Base-by-base conservation (phyloP, 2,888 invertebrate species). In the Zygothrica quintamaculata region DNA sequence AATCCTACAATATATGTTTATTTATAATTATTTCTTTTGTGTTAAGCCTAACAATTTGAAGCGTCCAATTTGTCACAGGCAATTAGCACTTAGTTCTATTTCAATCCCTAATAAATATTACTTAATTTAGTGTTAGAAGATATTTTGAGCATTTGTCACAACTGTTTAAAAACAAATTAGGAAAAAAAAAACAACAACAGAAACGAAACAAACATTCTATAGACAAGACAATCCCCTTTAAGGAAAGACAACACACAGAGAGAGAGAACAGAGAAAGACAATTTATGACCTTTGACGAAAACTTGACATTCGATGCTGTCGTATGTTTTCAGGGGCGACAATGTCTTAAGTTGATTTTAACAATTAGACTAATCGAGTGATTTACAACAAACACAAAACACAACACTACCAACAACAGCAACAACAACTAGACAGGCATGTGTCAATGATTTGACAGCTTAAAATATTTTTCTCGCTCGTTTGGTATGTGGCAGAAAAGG, bases 331-430 rank as follows among this genome's bases (percentile, higher is more conserved):
- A 69, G 33, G 74, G 71, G 73, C 76, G 65, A 69, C 61, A 66
- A 62, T 73, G 55, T 46, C 42, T 46, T 55, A 44, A 77, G 76
- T 76, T 72, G 80, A 84, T 70, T 77, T 70, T 47, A 84, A 82
- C 86, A 84, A 84, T 84, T 85, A 85, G 80, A 85, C 82, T 84
- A 82, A 84, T 85, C 84, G 86, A 80, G 66, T 82, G 85, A 82
- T 82, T 82, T 82, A 75, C 82, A 79, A 58, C 65, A 78, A 74
- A 61, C 59, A 50, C 40, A 56, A 36, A 47, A 47, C 34, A 8
- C 33, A 34, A 33, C 29, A 46, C 31, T 22, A 59, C 34, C 33
- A 61, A n/a, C 53, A 46, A 48, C 53, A 77, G 43, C 36, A 61
- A 51, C 13, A 47, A 62, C 7, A 53, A 29, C 31, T 22, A 44